Conservation (phyloP, 2,888 invertebrate species). For the Limenitis arthemis region DNA sequence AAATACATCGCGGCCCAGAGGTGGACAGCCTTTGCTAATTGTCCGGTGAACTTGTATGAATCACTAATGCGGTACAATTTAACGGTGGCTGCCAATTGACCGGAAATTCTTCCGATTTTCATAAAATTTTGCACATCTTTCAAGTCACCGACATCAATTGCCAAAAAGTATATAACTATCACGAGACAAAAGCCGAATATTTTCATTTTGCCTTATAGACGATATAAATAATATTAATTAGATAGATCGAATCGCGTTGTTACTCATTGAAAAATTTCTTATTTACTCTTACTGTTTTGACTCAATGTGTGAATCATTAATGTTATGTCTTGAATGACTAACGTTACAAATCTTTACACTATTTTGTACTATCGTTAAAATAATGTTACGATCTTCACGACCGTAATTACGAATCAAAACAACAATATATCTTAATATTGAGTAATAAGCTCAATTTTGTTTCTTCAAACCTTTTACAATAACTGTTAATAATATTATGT, state of each 20-base stretch:
- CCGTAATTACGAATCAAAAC: not conserved
- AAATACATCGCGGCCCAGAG: constrained; percentile 63
- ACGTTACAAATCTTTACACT: constrained; percentile 36
- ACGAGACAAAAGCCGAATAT: not conserved
- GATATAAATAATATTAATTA: constrained; percentile 24
- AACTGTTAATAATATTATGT: not conserved
- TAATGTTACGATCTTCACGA: constrained; percentile 19
- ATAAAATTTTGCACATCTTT: constrained; percentile 8
- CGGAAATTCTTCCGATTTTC: constrained; percentile 28
- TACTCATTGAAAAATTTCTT: constrained; percentile 44
- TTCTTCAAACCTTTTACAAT: not conserved
- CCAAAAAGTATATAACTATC: too few relatives aligned
- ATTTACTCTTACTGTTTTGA: constrained; percentile 53
- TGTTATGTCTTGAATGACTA: constrained; percentile 54
- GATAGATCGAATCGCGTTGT: constrained; percentile 28
- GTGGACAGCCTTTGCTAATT: constrained; percentile 72
- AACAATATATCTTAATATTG: not conserved
- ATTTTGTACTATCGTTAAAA: constrained; percentile 23
- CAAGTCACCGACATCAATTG: not conserved
- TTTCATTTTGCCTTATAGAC: constrained; percentile 1
- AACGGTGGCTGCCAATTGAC: constrained; percentile 43
- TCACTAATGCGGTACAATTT: constrained; percentile 57
- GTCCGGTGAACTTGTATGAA: constrained; percentile 66
- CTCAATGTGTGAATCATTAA: constrained; percentile 55
- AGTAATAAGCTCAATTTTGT: not conserved